These are phyloP conservation scores for Knipowitschia caucasica DNA, from an alignment of 2,797 vertebrate genomes.

Conservation along the genomic window DNA sequence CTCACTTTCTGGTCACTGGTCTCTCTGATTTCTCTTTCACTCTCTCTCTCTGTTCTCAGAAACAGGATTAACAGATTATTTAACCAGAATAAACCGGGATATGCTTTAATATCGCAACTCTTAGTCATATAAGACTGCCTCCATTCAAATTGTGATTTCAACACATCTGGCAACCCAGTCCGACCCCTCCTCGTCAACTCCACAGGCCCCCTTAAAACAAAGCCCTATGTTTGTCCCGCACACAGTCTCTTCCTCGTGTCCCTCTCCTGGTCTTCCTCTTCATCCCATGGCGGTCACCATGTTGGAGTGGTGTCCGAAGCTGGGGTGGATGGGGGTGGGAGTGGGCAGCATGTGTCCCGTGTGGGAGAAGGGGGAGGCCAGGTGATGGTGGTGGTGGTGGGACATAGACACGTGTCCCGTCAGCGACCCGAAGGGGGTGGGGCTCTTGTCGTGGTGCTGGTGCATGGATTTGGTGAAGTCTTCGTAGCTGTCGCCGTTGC, in stretches of 20 bases:
- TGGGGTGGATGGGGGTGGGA: conserved; percentile 91
- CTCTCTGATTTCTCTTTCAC: too few species aligned
- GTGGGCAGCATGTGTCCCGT: conserved; percentile 93
- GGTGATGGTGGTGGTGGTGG: conserved; percentile 75
- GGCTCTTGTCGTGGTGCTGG: conserved; percentile 78
- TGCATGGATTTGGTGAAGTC: conserved; percentile 89
- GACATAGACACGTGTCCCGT: conserved; percentile 89
- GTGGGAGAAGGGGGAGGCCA: conserved; percentile 82
- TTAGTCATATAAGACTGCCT: too few species aligned
- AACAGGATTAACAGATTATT: too few species aligned
- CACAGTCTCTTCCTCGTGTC: conserved; percentile 24
- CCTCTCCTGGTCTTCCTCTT: conserved; percentile 21
- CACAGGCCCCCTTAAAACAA: conserved; percentile 41
- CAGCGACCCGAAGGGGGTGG: conserved; percentile 87
- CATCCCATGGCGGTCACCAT: conserved; percentile 97
- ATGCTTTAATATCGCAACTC: too few species aligned
- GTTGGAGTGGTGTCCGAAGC: conserved; percentile 92
- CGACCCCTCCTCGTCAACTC: too few species aligned
- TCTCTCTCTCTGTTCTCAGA: too few species aligned
- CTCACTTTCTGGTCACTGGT: too few species aligned
- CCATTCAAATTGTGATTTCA: too few species aligned
- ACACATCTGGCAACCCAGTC: too few species aligned
- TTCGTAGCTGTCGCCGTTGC: conserved; percentile 81
- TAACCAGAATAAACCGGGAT: too few species aligned
- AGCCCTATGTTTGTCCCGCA: conserved; percentile 29